These are phyloP conservation scores for Apodemia zela DNA, from an alignment of 2,888 invertebrate genomes.

Conservation along the genomic window DNA sequence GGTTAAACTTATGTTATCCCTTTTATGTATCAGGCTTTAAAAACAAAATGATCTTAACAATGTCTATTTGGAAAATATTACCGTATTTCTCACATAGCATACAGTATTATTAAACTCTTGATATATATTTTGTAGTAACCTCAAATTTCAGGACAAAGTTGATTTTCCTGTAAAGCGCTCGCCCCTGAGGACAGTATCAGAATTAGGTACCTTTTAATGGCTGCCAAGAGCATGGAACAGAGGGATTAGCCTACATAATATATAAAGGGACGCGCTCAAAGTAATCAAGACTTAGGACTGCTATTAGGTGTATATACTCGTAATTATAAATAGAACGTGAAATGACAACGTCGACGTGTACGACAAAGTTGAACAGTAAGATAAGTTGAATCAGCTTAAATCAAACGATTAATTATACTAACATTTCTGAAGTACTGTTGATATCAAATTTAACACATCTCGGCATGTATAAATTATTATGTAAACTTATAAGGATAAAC, in stretches of 20 bases:
- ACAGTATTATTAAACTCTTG: not conserved
- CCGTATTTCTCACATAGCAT: too few species aligned
- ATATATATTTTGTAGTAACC: not conserved
- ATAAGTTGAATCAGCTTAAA: constrained; percentile 15
- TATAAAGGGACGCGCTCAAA: constrained; percentile 10
- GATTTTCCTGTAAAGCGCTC: not conserved
- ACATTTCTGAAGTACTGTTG: constrained; percentile 21
- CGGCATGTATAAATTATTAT: constrained; percentile 39
- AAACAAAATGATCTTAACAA: too few species aligned
- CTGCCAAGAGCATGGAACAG: constrained; percentile 8
- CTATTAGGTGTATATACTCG: not conserved
- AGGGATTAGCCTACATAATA: constrained; percentile 16
- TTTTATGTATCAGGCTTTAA: too few species aligned
- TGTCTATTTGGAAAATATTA: too few species aligned
- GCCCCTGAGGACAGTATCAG: not conserved
- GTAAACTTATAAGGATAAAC: constrained; percentile 38
- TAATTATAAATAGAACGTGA: constrained; percentile 1
- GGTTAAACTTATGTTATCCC: too few species aligned
- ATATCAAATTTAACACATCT: constrained; percentile 32
- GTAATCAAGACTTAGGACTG: constrained; percentile 14
- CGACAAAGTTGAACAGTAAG: constrained; percentile 3
- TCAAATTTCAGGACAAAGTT: not conserved
- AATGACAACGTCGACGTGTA: not conserved
- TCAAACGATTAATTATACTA: constrained; percentile 20
- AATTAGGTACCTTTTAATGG: constrained; percentile 13